Conservation (phyloP, 2,888 invertebrate genomes). For the Polylopha cassiicola region DNA sequence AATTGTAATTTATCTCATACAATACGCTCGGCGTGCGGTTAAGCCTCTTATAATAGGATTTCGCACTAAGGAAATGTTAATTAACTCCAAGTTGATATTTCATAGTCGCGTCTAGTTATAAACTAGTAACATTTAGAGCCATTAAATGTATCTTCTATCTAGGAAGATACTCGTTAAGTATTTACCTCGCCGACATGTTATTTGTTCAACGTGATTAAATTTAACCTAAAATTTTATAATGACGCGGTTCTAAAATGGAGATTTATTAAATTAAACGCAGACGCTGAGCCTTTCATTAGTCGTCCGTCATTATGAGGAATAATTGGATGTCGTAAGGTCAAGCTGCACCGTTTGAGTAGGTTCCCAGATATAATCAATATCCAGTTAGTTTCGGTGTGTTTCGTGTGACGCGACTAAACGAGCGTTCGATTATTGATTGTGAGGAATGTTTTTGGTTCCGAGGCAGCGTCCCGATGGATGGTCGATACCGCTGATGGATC, state of each 20-base stretch:
- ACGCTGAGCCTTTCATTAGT: conserved; percentile 31
- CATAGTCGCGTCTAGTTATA: neutral
- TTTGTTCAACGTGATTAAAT: conserved; percentile 28
- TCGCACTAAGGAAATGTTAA: conserved; percentile 9
- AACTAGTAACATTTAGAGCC: neutral
- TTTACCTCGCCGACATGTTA: neutral
- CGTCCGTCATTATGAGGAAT: conserved; percentile 36
- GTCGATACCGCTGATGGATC: conserved; percentile 45
- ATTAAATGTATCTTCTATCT: no score
- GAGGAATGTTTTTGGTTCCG: neutral
- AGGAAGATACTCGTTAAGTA: conserved; percentile 6
- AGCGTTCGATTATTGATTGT: conserved; percentile 15
- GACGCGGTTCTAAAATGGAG: conserved; percentile 31
- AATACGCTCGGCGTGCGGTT: conserved; percentile 1
- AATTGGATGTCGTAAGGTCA: conserved; percentile 38
- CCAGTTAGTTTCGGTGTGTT: conserved; percentile 20
- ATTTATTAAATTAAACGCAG: conserved; percentile 43
- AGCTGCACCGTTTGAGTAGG: conserved; percentile 24
- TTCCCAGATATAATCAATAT: conserved; percentile 16
- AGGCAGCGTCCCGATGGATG: conserved; percentile 31
- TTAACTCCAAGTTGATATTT: conserved; percentile 4
- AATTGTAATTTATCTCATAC: conserved; percentile 11
- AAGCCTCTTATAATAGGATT: conserved; percentile 5
- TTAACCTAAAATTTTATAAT: conserved; percentile 45
- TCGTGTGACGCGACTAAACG: conserved; percentile 12